Base-by-base conservation (phyloP, 2,888 invertebrate species). In the Lasius platythorax region DNA sequence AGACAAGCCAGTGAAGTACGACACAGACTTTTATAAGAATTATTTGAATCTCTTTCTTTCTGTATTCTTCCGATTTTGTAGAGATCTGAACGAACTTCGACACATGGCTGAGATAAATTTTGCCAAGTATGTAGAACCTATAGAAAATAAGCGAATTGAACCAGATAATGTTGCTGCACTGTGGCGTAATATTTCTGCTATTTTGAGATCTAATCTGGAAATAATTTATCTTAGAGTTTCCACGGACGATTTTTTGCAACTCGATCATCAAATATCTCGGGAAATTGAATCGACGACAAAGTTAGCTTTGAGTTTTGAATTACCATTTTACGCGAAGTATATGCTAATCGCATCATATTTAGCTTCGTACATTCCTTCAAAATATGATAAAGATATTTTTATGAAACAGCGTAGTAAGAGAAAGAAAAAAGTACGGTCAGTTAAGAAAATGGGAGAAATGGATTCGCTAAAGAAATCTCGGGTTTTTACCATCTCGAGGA, bases 341-440 rank as follows among this genome's bases (percentile, higher is more conserved):
- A 96, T 99, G 53, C 95, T 99, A 3, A 98, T 99, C 40, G 98
- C 99, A 9, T 98, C 98, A 0, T 99, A 98, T 94, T 95, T 99
- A 85, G 99, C 99, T 0, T 99, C 99, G 50, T 98, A 99, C 94
- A 99, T 99, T 95, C 98, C 99, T 1, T 96, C 97, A 0, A 98
- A 98, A 91, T 97, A 98, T 89, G 99, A 99, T 94, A 98, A 97
- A 93, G 95, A 98, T 68, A 95, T 99, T 66, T 99, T 98, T 94
- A 96, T 98, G 95, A 98, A 98, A 95, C 95, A 97, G 90, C 97
- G 97, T 89, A 97, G 97, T 0, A 98, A 97, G 92, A 97, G 96
- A 91, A 96, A 96, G n/a, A 98, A 97, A 88, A 96, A 96, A 43
- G 56, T 96, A 96, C 74, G 66, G 11, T 87, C 66, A n/a, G 90